phyloP scores from a whole-genome alignment of 2,888 invertebrate species.

The Volucella inflata region DNA sequence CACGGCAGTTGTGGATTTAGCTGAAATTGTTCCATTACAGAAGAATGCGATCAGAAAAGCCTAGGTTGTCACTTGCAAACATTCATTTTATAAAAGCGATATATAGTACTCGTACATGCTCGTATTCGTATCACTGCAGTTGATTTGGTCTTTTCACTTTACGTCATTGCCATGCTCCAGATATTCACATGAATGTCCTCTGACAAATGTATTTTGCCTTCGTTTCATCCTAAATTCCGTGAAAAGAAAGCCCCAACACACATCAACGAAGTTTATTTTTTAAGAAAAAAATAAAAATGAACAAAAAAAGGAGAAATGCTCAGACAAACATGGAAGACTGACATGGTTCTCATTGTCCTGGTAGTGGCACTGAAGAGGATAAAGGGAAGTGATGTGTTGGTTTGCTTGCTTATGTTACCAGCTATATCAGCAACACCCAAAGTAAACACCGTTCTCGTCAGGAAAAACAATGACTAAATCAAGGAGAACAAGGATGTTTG shows the following conservation, averaged over 20 bases:
- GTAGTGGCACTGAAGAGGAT: constrained; percentile 28
- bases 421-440: constrained; percentile 26
- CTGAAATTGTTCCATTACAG: neutral
- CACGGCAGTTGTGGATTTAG: neutral
- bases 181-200: constrained; percentile 19
- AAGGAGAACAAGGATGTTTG: constrained; percentile 26
- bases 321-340: constrained; percentile 47
- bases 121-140: constrained; percentile 23
- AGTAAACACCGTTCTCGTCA: constrained; percentile 46
- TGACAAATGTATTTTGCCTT: constrained; percentile 10
- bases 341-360: constrained; percentile 70
- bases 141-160: constrained; percentile 23
- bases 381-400: constrained; percentile 25
- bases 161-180: constrained; percentile 1
- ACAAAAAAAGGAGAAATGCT: no score
- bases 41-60: neutral
- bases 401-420: constrained; percentile 23
- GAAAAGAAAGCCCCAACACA: constrained; percentile 21
- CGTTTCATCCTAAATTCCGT: constrained; percentile 20
- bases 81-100: neutral
- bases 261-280: constrained; percentile 12
- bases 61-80: constrained; percentile 10
- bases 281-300: constrained; percentile 17
- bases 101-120: no score
- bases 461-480: constrained; percentile 51